Percentiles rank a stretch among this genome's conserved stretches.
Conservation (phyloP, 2,113 vertebrate genomes). For the Castor canadensis region DNA sequence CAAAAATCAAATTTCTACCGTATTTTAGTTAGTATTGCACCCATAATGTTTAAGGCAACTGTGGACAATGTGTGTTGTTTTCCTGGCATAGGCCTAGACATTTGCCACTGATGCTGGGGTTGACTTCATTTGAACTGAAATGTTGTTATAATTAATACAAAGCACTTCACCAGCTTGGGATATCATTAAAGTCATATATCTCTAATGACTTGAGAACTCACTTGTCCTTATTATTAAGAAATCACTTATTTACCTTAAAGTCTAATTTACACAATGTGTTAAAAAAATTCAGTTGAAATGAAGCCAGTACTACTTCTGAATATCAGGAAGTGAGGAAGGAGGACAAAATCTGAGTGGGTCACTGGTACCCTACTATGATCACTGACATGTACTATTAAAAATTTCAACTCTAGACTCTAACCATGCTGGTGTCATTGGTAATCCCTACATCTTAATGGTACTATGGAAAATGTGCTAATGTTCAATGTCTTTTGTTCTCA, state of each 20-base stretch:
- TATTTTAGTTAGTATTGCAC: no score
- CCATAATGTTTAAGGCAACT: neutral
- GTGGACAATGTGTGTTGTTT: neutral
- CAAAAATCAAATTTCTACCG: neutral
- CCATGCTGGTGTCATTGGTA: neutral
- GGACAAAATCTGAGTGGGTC: no score
- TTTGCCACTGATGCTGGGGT: neutral
- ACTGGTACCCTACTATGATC: neutral
- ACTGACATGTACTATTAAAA: neutral
- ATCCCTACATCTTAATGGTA: neutral
- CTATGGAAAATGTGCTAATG: neutral
- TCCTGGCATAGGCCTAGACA: neutral
- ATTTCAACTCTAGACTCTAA: neutral
- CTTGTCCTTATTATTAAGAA: neutral
- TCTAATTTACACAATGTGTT: neutral
- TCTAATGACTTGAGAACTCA: neutral
- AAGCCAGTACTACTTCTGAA: neutral
- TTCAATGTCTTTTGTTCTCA: neutral
- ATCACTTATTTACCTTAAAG: neutral
- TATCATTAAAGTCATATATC: neutral
- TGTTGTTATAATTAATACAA: neutral
- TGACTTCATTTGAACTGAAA: neutral
- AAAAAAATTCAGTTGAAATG: neutral
- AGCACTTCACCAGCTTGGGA: neutral
- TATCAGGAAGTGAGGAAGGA: neutral